These are phyloP conservation scores for Furnarius figulus DNA, from an alignment of 2,113 vertebrate genomes.

Conservation along the genomic window DNA sequence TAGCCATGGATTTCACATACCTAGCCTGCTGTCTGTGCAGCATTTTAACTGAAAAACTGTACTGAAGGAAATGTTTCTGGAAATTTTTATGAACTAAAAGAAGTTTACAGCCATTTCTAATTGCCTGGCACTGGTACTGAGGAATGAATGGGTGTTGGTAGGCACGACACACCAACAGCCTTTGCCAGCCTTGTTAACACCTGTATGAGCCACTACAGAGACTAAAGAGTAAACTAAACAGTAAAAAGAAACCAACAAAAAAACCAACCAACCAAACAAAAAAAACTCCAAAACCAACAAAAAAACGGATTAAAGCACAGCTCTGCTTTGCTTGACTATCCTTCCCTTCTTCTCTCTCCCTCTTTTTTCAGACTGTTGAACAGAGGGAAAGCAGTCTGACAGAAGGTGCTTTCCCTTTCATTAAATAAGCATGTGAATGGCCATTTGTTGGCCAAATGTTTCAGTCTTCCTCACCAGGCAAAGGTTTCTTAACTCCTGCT, in stretches of 20 bases:
- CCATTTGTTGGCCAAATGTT: neutral
- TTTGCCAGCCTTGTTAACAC: slow-evolving; percentile 12
- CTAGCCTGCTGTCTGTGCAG: neutral
- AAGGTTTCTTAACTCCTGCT: neutral
- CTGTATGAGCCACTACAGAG: neutral
- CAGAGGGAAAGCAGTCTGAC: neutral
- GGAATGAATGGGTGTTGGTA: neutral
- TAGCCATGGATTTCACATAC: slow-evolving; percentile 54
- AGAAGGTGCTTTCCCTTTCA: neutral
- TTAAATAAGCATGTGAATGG: neutral
- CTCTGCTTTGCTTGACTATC: neutral
- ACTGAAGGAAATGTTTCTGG: slow-evolving; percentile 39
- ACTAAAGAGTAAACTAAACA: neutral
- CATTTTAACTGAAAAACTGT: slow-evolving; percentile 13
- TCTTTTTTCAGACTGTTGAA: neutral
- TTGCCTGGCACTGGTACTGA: slow-evolving; percentile 11
- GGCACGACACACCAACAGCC: neutral
- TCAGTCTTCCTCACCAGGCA: neutral
- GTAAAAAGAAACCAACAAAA: neutral
- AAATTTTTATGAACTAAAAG: slow-evolving; percentile 38
- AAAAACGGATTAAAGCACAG: neutral
- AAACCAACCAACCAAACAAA: neutral
- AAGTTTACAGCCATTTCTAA: slow-evolving; percentile 5
- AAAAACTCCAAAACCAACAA: neutral
- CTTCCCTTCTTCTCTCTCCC: neutral